phyloP scores from a whole-genome alignment of 2,888 invertebrate genomes.

The Copidosoma aretas region DNA sequence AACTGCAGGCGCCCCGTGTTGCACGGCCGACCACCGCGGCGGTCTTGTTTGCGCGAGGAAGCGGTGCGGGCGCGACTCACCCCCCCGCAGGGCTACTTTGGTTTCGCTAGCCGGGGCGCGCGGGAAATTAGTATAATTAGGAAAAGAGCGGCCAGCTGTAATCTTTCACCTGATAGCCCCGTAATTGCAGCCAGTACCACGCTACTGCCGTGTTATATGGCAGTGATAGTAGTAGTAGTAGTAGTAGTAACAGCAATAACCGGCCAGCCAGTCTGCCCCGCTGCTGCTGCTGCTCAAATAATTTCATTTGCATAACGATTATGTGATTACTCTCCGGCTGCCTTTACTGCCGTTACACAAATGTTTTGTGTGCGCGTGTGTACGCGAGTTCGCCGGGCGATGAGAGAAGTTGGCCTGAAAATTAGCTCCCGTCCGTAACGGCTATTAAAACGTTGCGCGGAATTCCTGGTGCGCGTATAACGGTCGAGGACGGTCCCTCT shows the following conservation, averaged over 20 bases:
- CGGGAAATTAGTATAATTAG: slow-evolving; percentile 36
- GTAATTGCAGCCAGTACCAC: slow-evolving; percentile 34
- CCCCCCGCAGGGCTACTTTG: too few relatives aligned
- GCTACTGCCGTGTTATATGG: not conserved
- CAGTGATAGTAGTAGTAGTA: too few relatives aligned
- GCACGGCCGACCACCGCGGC: too few relatives aligned
- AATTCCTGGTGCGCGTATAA: slow-evolving; percentile 20
- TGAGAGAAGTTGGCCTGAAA: slow-evolving; percentile 14
- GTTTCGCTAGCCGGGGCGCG: too few relatives aligned
- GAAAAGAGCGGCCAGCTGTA: slow-evolving; percentile 38
- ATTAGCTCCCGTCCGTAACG: slow-evolving; percentile 16
- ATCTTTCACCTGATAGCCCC: slow-evolving; percentile 38
- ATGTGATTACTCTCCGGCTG: slow-evolving; percentile 30
- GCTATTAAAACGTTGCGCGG: slow-evolving; percentile 14
- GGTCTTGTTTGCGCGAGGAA: not conserved
- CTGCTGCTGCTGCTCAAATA: slow-evolving; percentile 18
- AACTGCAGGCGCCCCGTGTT: too few relatives aligned
- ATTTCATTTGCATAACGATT: slow-evolving; percentile 41
- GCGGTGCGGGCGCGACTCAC: not conserved
- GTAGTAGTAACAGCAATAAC: too few relatives aligned
- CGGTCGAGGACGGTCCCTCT: too few relatives aligned
- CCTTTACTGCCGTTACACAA: slow-evolving; percentile 1
- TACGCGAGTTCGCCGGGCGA: not conserved
- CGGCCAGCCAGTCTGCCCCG: not conserved
- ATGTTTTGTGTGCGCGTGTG: not conserved